phyloP scores from a whole-genome alignment of 2,113 vertebrate species.

The Micronisus gabar region DNA sequence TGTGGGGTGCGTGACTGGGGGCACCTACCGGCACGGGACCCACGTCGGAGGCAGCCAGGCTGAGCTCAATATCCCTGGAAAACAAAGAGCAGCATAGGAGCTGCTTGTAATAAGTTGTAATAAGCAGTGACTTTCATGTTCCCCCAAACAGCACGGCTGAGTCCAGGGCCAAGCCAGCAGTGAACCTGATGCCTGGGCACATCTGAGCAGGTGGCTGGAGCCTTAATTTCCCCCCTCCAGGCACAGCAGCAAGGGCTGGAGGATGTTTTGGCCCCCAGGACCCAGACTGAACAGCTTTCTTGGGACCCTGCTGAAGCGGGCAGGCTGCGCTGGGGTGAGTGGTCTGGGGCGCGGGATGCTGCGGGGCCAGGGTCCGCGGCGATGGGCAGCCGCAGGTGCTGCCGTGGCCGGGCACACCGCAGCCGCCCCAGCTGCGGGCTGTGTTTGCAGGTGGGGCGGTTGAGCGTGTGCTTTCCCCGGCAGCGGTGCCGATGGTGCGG shows the following conservation, averaged over 20 bases:
- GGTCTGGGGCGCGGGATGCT: background rate
- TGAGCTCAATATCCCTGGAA: slow-evolving; percentile 16
- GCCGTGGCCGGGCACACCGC: fast-evolving
- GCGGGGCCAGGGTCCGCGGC: fast-evolving
- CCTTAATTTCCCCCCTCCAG: fast-evolving
- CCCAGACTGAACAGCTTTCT: fast-evolving
- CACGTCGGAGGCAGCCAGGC: slow-evolving; percentile 28
- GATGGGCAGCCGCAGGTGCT: no score
- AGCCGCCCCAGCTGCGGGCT: background rate
- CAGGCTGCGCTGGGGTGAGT: background rate
- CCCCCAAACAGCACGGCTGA: fast-evolving
- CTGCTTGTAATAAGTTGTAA: background rate
- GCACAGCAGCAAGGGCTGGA: background rate
- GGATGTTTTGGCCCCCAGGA: fast-evolving
- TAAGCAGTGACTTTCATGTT: fast-evolving
- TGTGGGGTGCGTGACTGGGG: background rate
- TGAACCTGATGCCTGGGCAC: background rate
- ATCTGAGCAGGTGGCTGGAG: background rate
- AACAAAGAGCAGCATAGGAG: background rate
- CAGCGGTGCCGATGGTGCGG: background rate
- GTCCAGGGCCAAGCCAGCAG: background rate
- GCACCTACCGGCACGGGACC: slow-evolving; percentile 32
- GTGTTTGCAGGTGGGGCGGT: background rate
- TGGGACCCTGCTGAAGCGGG: background rate
- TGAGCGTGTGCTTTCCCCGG: fast-evolving